Percentiles rank a stretch among this genome's conserved stretches.
These are phyloP conservation scores for Tupaia chinensis DNA, from an alignment of 2,113 vertebrate genomes.

Conservation along the genomic window DNA sequence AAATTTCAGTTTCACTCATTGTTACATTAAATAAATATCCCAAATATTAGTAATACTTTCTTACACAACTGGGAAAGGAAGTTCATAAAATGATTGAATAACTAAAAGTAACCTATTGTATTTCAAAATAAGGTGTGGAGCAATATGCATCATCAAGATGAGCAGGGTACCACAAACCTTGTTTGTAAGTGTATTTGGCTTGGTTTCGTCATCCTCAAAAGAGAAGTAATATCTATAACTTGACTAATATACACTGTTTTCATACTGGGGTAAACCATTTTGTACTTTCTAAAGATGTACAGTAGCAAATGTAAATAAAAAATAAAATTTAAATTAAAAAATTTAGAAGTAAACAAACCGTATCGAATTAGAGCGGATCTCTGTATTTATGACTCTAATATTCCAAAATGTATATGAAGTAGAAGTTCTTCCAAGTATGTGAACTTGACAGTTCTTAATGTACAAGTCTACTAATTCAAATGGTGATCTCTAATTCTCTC, in stretches of 20 bases:
- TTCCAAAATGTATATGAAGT: neutral
- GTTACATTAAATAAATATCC: constrained; percentile 36
- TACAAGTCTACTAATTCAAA: neutral
- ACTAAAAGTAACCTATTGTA: neutral
- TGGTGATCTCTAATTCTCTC: neutral
- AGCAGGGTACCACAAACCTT: neutral
- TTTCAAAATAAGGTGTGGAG: neutral
- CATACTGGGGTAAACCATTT: too few relatives aligned
- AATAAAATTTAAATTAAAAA: too few relatives aligned
- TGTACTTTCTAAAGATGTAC: too few relatives aligned
- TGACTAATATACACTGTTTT: too few relatives aligned
- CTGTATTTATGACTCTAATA: constrained; percentile 44
- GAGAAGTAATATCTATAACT: neutral
- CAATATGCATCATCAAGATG: neutral
- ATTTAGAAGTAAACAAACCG: too few relatives aligned
- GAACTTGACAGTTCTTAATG: neutral
- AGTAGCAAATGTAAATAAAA: too few relatives aligned
- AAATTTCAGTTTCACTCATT: constrained; percentile 49
- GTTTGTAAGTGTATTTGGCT: neutral
- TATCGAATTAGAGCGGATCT: neutral
- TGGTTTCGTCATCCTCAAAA: neutral
- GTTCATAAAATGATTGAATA: neutral
- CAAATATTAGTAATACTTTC: neutral
- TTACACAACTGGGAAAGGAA: neutral
- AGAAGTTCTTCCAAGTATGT: neutral